Evolutionary conservation across 2,888 invertebrate species (phyloP).

Genomic region (Augochlorella aurata): DNA sequence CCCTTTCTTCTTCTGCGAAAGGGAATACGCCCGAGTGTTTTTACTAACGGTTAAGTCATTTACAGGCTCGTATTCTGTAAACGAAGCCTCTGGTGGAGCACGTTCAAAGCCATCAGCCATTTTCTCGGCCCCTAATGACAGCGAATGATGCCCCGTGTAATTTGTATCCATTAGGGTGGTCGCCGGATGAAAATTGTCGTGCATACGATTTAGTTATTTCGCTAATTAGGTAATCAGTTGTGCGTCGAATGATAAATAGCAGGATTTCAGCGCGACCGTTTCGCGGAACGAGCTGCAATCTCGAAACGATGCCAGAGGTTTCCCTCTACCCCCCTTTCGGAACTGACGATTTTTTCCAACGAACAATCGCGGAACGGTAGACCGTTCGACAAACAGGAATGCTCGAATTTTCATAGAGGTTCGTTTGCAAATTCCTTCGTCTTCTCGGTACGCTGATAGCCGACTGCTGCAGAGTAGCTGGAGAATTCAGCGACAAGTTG

Average conservation of each 20-base stretch:
- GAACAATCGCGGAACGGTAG: slow-evolving; percentile 27
- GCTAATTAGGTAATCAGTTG: slow-evolving; percentile 47
- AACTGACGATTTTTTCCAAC: slow-evolving; percentile 6
- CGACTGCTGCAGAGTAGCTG: too few species aligned
- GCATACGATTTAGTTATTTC: slow-evolving; percentile 53
- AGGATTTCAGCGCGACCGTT: slow-evolving; percentile 23
- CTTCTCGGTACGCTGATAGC: too few species aligned
- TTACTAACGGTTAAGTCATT: slow-evolving; percentile 71
- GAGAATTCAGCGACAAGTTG: too few species aligned
- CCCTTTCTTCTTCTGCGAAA: slow-evolving; percentile 38
- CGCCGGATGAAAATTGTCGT: slow-evolving; percentile 43
- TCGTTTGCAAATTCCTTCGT: slow-evolving; percentile 28
- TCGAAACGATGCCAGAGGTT: slow-evolving; percentile 3
- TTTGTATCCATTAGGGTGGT: slow-evolving; percentile 49
- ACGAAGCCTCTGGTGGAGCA: slow-evolving; percentile 47
- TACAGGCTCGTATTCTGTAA: slow-evolving; percentile 69
- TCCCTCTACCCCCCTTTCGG: background rate
- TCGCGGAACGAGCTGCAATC: slow-evolving; percentile 41
- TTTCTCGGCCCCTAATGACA: slow-evolving; percentile 52
- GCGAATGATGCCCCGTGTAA: slow-evolving; percentile 50
- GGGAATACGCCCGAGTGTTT: slow-evolving; percentile 52
- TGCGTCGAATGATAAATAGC: slow-evolving; percentile 45
- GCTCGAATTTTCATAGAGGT: background rate
- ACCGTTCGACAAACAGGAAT: slow-evolving; percentile 3
- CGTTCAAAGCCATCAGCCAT: slow-evolving; percentile 49